Evolutionary conservation across 2,888 invertebrate species (phyloP).

Genomic region (Sinohyriopsis cumingii): DNA sequence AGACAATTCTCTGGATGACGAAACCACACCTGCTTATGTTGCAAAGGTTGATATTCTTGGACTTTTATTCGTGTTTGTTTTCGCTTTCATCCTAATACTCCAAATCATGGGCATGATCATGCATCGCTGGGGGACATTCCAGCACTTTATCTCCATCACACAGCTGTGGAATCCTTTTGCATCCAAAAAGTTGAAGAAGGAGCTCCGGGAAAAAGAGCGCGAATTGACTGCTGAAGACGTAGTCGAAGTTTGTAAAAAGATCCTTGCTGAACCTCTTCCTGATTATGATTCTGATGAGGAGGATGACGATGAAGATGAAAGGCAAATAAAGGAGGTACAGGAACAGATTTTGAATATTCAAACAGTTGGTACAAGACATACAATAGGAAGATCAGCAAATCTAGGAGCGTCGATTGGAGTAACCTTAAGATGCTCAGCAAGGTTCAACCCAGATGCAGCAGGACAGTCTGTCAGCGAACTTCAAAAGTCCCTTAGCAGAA

Average conservation of each 20-base stretch:
- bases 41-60: conserved; percentile 51
- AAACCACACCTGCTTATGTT: neutral
- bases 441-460: no score
- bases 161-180: conserved; percentile 39
- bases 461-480: no score
- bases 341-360: conserved; percentile 21
- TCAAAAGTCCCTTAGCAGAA: no score
- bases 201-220: no score
- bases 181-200: no score
- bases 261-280: conserved; percentile 42
- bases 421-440: no score
- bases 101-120: conserved; percentile 67
- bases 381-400: neutral
- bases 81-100: conserved; percentile 55
- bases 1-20: conserved; percentile 4
- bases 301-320: conserved; percentile 16
- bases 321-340: conserved; percentile 2
- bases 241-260: conserved; percentile 32
- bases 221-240: conserved; percentile 10
- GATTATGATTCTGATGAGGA: conserved; percentile 40
- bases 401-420: no score
- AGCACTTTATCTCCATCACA: conserved; percentile 63
- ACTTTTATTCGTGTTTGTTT: conserved; percentile 61
- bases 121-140: conserved; percentile 67
- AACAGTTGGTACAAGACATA: conserved; percentile 24